Evolutionary conservation across 1,140 invertebrate species (phyloP).

Genomic region (Lethocerus indicus): DNA sequence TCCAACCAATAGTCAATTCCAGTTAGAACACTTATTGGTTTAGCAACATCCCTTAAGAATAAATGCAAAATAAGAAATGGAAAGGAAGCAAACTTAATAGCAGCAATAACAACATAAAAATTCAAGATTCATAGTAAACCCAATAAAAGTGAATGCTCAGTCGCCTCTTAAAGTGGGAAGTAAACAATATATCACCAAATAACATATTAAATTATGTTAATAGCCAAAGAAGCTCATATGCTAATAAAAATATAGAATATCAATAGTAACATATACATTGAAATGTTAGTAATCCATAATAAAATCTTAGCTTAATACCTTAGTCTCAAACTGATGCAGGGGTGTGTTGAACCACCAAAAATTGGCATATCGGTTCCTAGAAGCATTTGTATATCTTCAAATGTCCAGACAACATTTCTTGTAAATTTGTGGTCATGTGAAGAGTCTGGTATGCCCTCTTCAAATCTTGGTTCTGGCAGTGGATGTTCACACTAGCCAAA

Average conservation of each 20-base stretch:
- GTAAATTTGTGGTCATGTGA: slow-evolving; percentile 41
- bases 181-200: neutral
- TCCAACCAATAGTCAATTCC: slow-evolving; percentile 93
- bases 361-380: slow-evolving; percentile 87
- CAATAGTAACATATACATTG: neutral
- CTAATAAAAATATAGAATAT: neutral
- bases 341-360: slow-evolving; percentile 74
- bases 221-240: neutral
- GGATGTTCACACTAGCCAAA: slow-evolving; percentile 26
- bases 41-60: slow-evolving; percentile 49
- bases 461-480: slow-evolving; percentile 55
- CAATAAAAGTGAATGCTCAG: neutral
- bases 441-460: slow-evolving; percentile 52
- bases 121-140: too few species aligned
- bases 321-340: slow-evolving; percentile 72
- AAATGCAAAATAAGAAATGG: too few species aligned
- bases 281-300: too few species aligned
- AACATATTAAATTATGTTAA: neutral
- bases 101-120: too few species aligned
- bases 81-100: too few species aligned
- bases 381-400: slow-evolving; percentile 88
- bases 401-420: slow-evolving; percentile 81
- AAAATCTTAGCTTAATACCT: slow-evolving; percentile 22
- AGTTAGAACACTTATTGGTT: slow-evolving; percentile 84
- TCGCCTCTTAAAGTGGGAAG: neutral